Evolutionary conservation across 1,140 invertebrate genomes (phyloP), one percentile per base, ranked within the genome.

Genomic region (Drosophila repletoides): DNA sequence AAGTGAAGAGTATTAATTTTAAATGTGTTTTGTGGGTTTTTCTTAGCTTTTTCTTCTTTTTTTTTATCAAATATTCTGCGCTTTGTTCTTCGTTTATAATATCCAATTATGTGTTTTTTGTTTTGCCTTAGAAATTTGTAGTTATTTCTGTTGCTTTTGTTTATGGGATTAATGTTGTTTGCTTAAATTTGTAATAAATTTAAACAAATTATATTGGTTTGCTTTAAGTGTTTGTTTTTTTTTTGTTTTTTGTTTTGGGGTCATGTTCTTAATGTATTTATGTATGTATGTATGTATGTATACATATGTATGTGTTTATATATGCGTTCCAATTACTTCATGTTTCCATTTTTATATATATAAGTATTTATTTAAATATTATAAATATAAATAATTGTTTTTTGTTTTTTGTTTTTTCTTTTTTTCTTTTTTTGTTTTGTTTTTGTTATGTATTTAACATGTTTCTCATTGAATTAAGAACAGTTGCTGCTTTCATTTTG

Each of bases 1-100:
- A 74, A 77, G 66, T 84, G 70, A 84, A 83, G 79, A 77, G 66
- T 83, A 81, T 73, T 76, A 71, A 69, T 75, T 84, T 86, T 61
- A 79, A 86, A 77, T 83, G 76, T 81, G 61, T 76, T 67, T 66
- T 58, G 26, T 49, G 36, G 58, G 29, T 46, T 55, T 51, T 70
- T 65, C 48, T 43, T 61, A 51, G 31, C 28, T 51, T 72, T 56
- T 33, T 76, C 53, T 67, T 43, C 46, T 55, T 61, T 41, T 48
- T 65, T 24, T 74, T 63, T 66, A 71, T 72, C 72, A 40, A 70
- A 28, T 65, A 61, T 60, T 36, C 51, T 56, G 64, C 46, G 24
- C 21, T 33, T 67, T 56, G 17, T 31, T 33, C 19, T 33, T 31
- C 28, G 36, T 17, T 40, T 19, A 19, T 40, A 76, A 69, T 69